Percentiles rank a stretch among this genome's conserved stretches.
Conservation (phyloP, 2,888 invertebrate species). For the Alentia gelatinosa region DNA sequence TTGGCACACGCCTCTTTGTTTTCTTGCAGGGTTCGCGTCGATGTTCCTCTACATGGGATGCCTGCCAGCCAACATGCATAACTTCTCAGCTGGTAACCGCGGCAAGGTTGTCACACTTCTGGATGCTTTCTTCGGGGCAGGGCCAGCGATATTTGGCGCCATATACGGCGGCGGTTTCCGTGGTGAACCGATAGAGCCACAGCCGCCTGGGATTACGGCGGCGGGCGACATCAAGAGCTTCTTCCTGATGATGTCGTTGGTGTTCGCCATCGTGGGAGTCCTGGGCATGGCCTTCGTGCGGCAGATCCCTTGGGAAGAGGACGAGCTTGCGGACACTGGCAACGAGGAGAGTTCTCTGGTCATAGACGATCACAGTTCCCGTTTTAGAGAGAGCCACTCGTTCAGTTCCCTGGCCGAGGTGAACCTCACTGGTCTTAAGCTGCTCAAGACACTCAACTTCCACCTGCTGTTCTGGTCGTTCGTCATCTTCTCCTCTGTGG, state of each 20-base stretch:
- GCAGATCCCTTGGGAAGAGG: constrained; percentile 60
- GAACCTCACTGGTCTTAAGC: constrained; percentile 67
- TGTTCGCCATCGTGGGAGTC: constrained; percentile 65
- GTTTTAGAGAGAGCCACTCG: background rate
- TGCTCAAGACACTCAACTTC: constrained; percentile 68
- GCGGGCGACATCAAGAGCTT: constrained; percentile 71
- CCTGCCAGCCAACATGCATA: constrained; percentile 67
- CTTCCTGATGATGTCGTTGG: constrained; percentile 68
- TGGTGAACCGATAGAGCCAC: constrained; percentile 61
- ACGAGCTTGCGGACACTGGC: constrained; percentile 24
- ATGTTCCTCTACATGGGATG: constrained; percentile 72
- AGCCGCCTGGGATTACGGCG: constrained; percentile 66
- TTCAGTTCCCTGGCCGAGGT: background rate
- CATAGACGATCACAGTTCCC: constrained; percentile 43
- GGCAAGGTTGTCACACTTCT: constrained; percentile 71
- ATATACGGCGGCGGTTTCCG: constrained; percentile 68
- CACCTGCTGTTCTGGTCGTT: constrained; percentile 71
- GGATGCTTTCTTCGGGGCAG: constrained; percentile 72
- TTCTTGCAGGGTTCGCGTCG: constrained; percentile 69
- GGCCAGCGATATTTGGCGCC: constrained; percentile 69
- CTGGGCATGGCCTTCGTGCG: constrained; percentile 67
- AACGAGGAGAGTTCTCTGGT: constrained; percentile 44
- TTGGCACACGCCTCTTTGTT: background rate
- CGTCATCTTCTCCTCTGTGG: constrained; percentile 70
- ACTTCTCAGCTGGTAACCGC: constrained; percentile 69